Conservation (phyloP, 2,888 invertebrate species). For the Criorhina ranunculi region DNA sequence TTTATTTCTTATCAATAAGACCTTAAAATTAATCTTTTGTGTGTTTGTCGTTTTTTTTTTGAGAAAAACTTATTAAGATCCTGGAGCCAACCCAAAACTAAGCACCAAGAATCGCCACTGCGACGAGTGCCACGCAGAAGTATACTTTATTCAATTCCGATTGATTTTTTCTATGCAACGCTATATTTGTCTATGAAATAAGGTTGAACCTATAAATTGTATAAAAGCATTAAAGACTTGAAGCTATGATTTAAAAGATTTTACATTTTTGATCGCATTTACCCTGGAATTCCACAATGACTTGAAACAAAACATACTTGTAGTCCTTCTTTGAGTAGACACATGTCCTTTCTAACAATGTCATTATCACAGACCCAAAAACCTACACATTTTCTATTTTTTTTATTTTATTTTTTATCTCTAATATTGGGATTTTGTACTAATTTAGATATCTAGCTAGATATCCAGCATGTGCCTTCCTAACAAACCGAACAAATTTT, state of each 20-base stretch:
- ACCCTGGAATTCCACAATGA: neutral
- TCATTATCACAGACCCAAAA: constrained; percentile 38
- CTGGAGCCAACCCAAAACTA: too few species aligned
- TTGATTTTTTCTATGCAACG: too few species aligned
- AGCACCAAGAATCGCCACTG: too few species aligned
- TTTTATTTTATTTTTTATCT: neutral
- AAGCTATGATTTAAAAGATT: neutral
- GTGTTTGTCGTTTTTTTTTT: too few species aligned
- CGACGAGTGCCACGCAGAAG: too few species aligned
- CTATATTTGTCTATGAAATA: too few species aligned
- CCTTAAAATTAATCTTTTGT: too few species aligned
- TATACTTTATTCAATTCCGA: too few species aligned
- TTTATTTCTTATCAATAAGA: too few species aligned
- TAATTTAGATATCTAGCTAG: constrained; percentile 26
- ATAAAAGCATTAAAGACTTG: neutral
- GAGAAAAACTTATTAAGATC: too few species aligned
- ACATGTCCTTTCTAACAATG: constrained; percentile 37
- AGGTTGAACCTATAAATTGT: too few species aligned
- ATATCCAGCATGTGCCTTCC: constrained; percentile 32
- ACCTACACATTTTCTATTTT: neutral
- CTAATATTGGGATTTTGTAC: constrained; percentile 18
- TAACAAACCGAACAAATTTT: constrained; percentile 19
- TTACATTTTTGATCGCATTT: neutral
- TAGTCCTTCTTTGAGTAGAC: neutral
- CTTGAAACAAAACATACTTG: neutral